These are phyloP conservation scores for Bambusicola thoracicus DNA, from an alignment of 2,113 vertebrate species.

Conservation along the genomic window DNA sequence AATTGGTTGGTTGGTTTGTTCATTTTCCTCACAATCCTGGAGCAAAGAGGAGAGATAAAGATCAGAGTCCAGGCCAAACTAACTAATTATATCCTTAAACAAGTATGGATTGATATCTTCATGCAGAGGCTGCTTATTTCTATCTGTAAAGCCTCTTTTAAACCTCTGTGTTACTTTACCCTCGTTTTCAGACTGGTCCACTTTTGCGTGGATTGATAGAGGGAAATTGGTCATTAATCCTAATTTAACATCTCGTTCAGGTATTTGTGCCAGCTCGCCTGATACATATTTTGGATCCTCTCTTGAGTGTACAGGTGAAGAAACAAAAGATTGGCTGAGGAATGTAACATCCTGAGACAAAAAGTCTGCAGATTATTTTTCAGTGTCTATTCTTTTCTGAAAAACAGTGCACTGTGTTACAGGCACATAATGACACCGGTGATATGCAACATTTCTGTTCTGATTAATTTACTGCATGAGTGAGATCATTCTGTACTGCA, in stretches of 20 bases:
- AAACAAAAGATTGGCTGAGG: neutral
- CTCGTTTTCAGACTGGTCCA: neutral
- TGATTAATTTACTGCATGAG: neutral
- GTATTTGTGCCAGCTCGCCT: neutral
- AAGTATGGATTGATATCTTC: neutral
- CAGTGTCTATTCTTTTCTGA: neutral
- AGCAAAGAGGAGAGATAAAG: neutral
- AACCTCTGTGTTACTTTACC: neutral
- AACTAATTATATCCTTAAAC: neutral
- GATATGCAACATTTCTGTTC: neutral
- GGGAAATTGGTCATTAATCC: neutral
- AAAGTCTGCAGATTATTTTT: neutral
- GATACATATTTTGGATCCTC: neutral
- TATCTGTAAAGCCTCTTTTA: neutral
- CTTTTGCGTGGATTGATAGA: neutral
- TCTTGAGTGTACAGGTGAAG: neutral
- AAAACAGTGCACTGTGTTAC: neutral
- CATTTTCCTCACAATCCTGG: neutral
- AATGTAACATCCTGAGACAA: neutral
- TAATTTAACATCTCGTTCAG: neutral
- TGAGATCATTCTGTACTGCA: neutral
- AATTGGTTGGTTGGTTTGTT: neutral
- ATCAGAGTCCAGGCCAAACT: neutral
- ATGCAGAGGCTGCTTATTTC: neutral
- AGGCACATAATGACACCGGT: neutral